Conservation (phyloP, 2,888 invertebrate genomes). For the Pristionchus maxplancki region DNA sequence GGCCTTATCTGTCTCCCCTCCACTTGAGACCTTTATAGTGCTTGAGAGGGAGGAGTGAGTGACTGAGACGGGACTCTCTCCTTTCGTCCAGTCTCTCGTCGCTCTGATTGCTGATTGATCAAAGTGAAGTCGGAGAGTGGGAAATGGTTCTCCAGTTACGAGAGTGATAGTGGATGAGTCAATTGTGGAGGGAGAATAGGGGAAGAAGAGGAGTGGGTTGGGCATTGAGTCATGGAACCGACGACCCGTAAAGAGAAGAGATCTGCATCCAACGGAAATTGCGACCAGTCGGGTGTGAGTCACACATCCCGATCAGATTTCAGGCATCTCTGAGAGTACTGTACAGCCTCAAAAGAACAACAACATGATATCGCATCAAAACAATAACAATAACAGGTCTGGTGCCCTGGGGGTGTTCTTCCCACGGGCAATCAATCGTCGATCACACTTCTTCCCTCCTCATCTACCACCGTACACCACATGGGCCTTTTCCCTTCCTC, state of each 20-base stretch:
- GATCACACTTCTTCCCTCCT: neutral
- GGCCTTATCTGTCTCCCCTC: slow-evolving; percentile 3
- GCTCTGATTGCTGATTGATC: neutral
- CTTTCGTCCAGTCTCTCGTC: neutral
- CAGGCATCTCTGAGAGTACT: neutral
- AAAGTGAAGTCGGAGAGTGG: neutral
- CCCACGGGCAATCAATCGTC: slow-evolving; percentile 35
- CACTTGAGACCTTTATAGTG: slow-evolving; percentile 32
- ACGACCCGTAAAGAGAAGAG: neutral
- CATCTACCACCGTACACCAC: slow-evolving; percentile 18
- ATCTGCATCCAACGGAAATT: slow-evolving; percentile 25
- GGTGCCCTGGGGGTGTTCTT: neutral
- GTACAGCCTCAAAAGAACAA: neutral
- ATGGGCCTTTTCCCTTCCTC: neutral
- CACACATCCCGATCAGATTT: neutral
- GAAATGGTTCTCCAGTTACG: neutral
- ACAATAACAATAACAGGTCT: neutral
- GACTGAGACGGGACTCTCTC: neutral
- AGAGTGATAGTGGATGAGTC: slow-evolving; percentile 38
- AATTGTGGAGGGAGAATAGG: slow-evolving; percentile 5
- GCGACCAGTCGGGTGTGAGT: neutral
- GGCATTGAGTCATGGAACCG: neutral
- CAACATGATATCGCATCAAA: neutral
- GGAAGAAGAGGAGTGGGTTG: neutral
- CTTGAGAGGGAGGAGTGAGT: neutral